Evolutionary conservation across 2,113 vertebrate genomes (phyloP).

Genomic region (Chloropsis cyanopogon): DNA sequence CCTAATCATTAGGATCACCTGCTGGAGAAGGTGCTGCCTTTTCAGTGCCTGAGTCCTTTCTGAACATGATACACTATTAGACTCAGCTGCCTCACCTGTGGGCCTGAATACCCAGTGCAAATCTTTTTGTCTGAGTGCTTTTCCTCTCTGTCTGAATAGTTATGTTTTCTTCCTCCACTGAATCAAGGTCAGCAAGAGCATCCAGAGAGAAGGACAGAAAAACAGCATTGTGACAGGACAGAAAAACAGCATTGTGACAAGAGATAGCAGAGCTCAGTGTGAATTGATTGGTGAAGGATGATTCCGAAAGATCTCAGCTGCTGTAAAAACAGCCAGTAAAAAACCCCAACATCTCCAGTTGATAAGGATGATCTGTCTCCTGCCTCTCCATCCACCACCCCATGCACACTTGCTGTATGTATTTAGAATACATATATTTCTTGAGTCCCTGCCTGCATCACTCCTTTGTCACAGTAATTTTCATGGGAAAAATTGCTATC

Average conservation of each 20-base stretch:
- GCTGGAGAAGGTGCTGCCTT: background rate
- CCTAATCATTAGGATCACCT: background rate
- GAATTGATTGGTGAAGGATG: background rate
- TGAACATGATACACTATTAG: background rate
- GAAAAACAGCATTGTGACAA: background rate
- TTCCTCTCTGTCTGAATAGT: background rate
- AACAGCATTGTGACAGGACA: background rate
- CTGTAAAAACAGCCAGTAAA: background rate
- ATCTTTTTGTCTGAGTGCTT: background rate
- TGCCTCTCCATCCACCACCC: background rate
- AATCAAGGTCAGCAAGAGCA: background rate
- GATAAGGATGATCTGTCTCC: background rate
- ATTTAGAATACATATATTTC: background rate
- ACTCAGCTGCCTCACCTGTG: background rate
- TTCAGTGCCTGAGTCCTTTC: background rate
- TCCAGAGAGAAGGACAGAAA: background rate
- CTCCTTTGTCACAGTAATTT: slow-evolving; percentile 29
- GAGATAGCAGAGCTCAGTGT: background rate
- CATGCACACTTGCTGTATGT: background rate
- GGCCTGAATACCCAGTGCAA: background rate
- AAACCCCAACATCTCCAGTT: background rate
- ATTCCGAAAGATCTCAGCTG: background rate
- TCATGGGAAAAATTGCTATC: slow-evolving; percentile 27
- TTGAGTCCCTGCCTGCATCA: background rate
- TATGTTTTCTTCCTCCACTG: background rate